Evolutionary conservation across 2,888 invertebrate species (phyloP).

Genomic region (Plagodis pulveraria): DNA sequence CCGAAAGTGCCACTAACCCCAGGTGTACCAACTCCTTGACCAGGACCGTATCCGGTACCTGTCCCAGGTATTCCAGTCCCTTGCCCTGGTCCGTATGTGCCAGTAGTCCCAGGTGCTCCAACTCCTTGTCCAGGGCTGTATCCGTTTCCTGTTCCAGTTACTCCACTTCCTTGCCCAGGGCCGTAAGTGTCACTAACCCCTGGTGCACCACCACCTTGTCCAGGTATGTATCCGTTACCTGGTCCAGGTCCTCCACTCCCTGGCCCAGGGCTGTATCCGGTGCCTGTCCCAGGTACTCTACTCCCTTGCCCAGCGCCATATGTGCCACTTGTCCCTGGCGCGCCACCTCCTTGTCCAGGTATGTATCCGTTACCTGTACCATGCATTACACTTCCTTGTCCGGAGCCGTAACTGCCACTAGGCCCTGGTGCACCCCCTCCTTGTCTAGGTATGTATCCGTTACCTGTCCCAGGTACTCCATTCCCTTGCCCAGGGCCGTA

Average conservation of each 20-base stretch:
- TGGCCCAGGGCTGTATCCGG: slow-evolving; percentile 12
- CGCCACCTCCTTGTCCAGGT: slow-evolving; percentile 21
- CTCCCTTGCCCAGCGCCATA: slow-evolving; percentile 14
- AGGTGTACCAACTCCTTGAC: slow-evolving; percentile 10
- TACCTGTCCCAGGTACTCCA: slow-evolving; percentile 20
- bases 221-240: slow-evolving; percentile 23
- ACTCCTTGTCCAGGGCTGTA: slow-evolving; percentile 17
- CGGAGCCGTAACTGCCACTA: slow-evolving; percentile 16
- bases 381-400: slow-evolving; percentile 27
- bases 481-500: slow-evolving; percentile 32
- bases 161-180: slow-evolving; percentile 16
- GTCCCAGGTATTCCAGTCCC: slow-evolving; percentile 27
- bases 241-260: slow-evolving; percentile 22
- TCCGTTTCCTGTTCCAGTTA: slow-evolving; percentile 12
- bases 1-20: slow-evolving; percentile 7
- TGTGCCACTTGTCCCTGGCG: slow-evolving; percentile 8
- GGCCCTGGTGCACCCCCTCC: slow-evolving; percentile 8
- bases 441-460: slow-evolving; percentile 35
- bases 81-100: slow-evolving; percentile 26
- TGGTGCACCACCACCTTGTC: slow-evolving; percentile 23
- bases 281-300: slow-evolving; percentile 5
- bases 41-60: slow-evolving; percentile 27
- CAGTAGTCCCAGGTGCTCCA: slow-evolving; percentile 13
- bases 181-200: slow-evolving; percentile 19
- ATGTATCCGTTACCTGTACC: slow-evolving; percentile 13